phyloP scores from a whole-genome alignment of 1,140 invertebrate species.

The Steinernema khuongi region DNA sequence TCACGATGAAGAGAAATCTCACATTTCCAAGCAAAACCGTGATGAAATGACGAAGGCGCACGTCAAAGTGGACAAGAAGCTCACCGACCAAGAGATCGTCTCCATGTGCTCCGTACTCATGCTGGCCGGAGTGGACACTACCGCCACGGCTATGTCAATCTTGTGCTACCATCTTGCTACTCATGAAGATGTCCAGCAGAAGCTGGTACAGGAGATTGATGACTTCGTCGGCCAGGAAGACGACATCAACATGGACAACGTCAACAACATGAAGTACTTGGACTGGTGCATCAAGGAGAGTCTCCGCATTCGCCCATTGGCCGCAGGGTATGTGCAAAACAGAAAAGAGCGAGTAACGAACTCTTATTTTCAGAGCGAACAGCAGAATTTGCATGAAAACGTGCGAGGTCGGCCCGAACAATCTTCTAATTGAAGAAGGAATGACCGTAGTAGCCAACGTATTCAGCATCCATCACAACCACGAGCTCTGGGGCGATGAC shows the following conservation, averaged over 20 bases:
- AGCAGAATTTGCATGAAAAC: constrained; percentile 30
- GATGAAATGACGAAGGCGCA: not conserved
- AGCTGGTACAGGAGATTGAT: constrained; percentile 51
- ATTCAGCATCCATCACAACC: constrained; percentile 48
- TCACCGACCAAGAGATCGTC: constrained; percentile 49
- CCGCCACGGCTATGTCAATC: constrained; percentile 47
- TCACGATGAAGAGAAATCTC: constrained; percentile 10
- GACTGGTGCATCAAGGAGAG: constrained; percentile 49
- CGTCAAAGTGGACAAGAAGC: constrained; percentile 22
- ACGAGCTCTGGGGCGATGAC: constrained; percentile 42
- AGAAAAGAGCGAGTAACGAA: not conserved
- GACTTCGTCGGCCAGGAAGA: constrained; percentile 18
- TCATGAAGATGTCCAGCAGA: constrained; percentile 53
- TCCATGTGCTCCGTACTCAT: constrained; percentile 53
- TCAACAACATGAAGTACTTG: constrained; percentile 47
- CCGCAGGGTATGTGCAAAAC: constrained; percentile 15
- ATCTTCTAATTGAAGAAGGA: constrained; percentile 39
- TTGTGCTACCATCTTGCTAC: constrained; percentile 51
- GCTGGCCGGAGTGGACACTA: constrained; percentile 59
- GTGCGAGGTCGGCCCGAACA: constrained; percentile 35
- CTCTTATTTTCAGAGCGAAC: constrained; percentile 22
- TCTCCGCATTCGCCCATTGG: constrained; percentile 47
- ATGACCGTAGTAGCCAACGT: constrained; percentile 43
- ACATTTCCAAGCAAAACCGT: not conserved
- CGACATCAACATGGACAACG: constrained; percentile 36